Base-by-base conservation (phyloP, 2,888 invertebrate species). In the Scaeva pyrastri region DNA sequence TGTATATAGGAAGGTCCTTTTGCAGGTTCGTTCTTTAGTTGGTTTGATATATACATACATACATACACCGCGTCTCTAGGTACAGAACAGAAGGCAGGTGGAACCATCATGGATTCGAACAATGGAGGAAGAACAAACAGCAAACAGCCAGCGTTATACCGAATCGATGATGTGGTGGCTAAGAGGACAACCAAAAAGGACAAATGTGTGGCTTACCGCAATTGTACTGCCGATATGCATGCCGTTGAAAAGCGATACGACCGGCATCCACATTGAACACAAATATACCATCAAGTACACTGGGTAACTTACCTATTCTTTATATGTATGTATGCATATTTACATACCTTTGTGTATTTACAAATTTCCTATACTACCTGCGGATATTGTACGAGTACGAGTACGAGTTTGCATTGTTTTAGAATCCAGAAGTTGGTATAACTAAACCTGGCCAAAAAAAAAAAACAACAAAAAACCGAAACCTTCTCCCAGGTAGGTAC, bases 171-270 rank as follows among this genome's bases (percentile, higher is more conserved):
- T 41, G 31, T 26, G 58, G 39, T 58, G 80, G 75, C 76, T 68
- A 76, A 45, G 72, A 77, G 64, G 62, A 74, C 73, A 82, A 71
- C 71, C 78, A 45, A 77, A 86, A 86, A 86, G 74, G 82, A 86
- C 77, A 86, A 86, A 86, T 74, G 55, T 77, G 77, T 73, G 77
- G 86, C 74, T 86, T 52, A 74, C 82, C 77, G 43, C 77, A 82
- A 78, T 82, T 71, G 77, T 26, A 52, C 26, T 56, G 43, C 36
- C n/a, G n/a, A n/a, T n/a, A n/a, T n/a, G n/a, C n/a, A n/a, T n/a
- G n/a, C n/a, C 64, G 82, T 71, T 71, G 68, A 74, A 84, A 79
- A 78, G 68, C 56, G 71, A 78, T 64, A 70, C 36, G n/a, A 21
- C 16, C 36, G n/a, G 26, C 16, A 36, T 50, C 68, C 68, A 19